These are phyloP conservation scores for Lasioglossum pauxillum DNA, from an alignment of 2,888 invertebrate species.

Conservation along the genomic window DNA sequence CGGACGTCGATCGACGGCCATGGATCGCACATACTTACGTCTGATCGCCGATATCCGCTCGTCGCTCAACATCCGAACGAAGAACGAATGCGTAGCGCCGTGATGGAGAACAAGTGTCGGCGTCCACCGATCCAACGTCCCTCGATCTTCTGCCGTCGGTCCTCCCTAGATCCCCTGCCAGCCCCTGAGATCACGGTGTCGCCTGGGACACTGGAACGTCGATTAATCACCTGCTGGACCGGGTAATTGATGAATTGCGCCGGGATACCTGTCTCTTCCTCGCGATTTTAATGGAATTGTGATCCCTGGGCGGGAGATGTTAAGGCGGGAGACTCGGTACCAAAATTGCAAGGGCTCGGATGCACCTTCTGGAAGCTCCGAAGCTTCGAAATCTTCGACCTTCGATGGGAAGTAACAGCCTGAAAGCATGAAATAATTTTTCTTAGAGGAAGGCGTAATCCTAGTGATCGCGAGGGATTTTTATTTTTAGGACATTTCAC, in stretches of 20 bases:
- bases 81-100: conserved; percentile 31
- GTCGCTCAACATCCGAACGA: conserved; percentile 51
- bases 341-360: too few relatives aligned
- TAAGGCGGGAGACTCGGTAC: too few relatives aligned
- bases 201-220: conserved; percentile 38
- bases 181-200: conserved; percentile 2
- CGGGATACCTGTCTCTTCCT: conserved; percentile 26
- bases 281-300: conserved; percentile 40
- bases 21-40: conserved; percentile 64
- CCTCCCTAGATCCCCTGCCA: conserved; percentile 9
- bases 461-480: too few relatives aligned
- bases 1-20: conserved; percentile 51
- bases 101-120: conserved; percentile 48
- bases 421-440: too few relatives aligned
- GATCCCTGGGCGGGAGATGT: conserved; percentile 17
- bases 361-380: too few relatives aligned
- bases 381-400: too few relatives aligned
- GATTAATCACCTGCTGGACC: conserved; percentile 64
- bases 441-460: too few relatives aligned
- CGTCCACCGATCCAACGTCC: conserved; percentile 22
- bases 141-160: conserved; percentile 19
- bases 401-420: too few relatives aligned
- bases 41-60: conserved; percentile 54
- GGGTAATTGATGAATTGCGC: conserved; percentile 69
- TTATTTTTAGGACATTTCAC: too few relatives aligned